Evolutionary conservation across 2,797 vertebrate genomes (phyloP).

Genomic region (Megalops cyprinoides): DNA sequence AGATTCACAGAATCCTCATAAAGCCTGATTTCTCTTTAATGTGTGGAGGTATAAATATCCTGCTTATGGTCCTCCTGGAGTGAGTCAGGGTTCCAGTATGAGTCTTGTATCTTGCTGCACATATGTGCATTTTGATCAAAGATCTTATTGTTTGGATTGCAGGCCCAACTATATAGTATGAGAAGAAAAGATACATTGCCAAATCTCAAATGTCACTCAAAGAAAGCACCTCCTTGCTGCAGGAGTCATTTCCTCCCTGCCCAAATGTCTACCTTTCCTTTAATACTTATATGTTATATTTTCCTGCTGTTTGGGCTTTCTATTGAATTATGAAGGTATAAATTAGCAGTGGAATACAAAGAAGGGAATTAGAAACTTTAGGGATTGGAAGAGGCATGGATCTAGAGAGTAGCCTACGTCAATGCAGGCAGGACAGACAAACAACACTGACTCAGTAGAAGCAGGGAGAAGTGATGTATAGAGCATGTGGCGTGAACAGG

Average conservation of each 20-base stretch:
- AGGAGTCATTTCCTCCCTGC: background rate
- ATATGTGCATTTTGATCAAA: background rate
- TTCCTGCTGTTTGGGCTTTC: background rate
- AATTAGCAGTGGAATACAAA: background rate
- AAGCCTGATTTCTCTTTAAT: background rate
- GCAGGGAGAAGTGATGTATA: background rate
- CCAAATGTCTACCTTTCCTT: background rate
- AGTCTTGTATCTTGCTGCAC: background rate
- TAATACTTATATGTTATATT: background rate
- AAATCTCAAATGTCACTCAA: background rate
- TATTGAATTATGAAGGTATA: background rate
- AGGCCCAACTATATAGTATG: background rate
- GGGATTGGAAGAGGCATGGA: background rate
- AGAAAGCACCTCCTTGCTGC: background rate
- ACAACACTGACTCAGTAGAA: background rate
- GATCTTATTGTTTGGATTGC: too few species aligned
- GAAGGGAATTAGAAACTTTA: background rate
- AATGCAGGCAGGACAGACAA: background rate
- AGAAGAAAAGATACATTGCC: background rate
- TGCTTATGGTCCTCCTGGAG: background rate
- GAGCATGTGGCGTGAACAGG: background rate
- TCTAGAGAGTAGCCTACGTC: background rate
- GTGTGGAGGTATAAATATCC: background rate
- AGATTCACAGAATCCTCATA: background rate
- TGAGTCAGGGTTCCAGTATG: background rate